Base-by-base conservation (phyloP, 2,797 vertebrate genomes). In the Distichodus sexfasciatus region DNA sequence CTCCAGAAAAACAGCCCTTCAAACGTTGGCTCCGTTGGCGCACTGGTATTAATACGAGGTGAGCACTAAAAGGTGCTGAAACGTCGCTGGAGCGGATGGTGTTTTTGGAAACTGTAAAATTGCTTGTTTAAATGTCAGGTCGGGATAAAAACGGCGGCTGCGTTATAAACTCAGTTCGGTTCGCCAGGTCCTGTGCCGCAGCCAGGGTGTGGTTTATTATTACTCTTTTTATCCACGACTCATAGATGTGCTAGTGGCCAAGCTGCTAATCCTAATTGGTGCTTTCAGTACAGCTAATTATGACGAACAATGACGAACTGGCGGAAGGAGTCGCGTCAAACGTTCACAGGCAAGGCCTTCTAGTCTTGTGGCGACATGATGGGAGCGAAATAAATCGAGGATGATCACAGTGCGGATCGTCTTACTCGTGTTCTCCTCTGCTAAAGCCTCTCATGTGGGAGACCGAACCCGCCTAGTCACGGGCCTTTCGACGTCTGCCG, bases 401-500 rank as follows among this genome's bases (percentile, higher is more conserved):
- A 6, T 2, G 43, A 72, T 72, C 44, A 65, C 54, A 66, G 57
- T 28, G 62, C 55, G 64, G 48, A 67, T 31, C 50, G 6, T 71
- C 44, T 71, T 48, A 61, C 44, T 10, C n/a, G 24, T 31, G 35
- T 54, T 43, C 69, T 33, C 50, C 54, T 38, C 40, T 61, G 61
- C 53, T 60, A 60, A 72, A 65, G 7, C 24, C 59, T 75, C 61
- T 69, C 54, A 54, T 69, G 68, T 72, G 69, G 61, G 24, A 55
- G 69, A 28, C 40, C 46, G 40, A 63, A 23, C 23, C 26, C 14
- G 19, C 40, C 50, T 33, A 21, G 69, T 55, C 53, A 31, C 2
- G 43, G 61, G 43, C 50, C 23, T 51, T 54, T 63, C n/a, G 48
- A 71, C 46, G 69, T 59, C 51, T 63, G 48, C 15, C 7, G 29